These are phyloP conservation scores for human (Homo sapiens) DNA, from an alignment of 2,113 vertebrate species.

Conservation along the genomic window GRCh38 chr4:147518001-147518500, in stretches of 20 bases:
- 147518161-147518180: conserved; percentile 31
- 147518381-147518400: background rate
- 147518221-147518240: conserved; percentile 20
- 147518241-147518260: conserved; percentile 41
- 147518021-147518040: background rate
- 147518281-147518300: conserved; percentile 38
- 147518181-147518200: conserved; percentile 23
- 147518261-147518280: conserved; percentile 23
- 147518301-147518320: background rate
- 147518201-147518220: conserved; percentile 34
- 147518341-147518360: background rate
- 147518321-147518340: background rate
- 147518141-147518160: background rate
- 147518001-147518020: background rate
- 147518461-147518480: background rate
- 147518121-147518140: conserved; percentile 25
- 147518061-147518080: background rate
- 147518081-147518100: background rate
- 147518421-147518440: background rate
- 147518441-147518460: background rate
- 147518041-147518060: background rate
- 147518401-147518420: background rate
- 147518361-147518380: conserved; percentile 20
- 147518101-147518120: conserved; percentile 9
- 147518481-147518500: background rate